Evolutionary conservation across 2,113 vertebrate species (phyloP).

Genomic region (Dasypus novemcinctus): DNA sequence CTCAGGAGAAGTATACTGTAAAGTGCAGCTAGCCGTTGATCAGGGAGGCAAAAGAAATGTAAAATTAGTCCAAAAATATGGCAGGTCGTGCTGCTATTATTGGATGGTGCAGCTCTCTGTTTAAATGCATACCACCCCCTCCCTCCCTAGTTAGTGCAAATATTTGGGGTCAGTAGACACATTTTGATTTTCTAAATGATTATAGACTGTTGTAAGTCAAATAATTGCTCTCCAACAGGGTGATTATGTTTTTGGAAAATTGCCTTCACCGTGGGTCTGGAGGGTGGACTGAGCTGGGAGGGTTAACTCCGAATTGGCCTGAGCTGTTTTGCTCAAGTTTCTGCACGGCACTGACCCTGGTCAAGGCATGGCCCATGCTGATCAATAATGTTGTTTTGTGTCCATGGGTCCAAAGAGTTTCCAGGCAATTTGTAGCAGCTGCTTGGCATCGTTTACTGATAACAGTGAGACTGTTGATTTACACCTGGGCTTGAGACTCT

Average conservation of each 20-base stretch:
- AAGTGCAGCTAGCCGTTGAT: neutral
- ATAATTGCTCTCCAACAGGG: too few species aligned
- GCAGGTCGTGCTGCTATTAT: neutral
- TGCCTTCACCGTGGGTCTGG: too few species aligned
- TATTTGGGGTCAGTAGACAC: neutral
- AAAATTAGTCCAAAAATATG: neutral
- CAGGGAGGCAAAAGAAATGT: neutral
- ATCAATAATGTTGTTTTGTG: neutral
- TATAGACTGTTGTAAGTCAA: too few species aligned
- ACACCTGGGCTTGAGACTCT: neutral
- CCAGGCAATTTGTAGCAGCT: neutral
- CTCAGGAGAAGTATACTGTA: neutral
- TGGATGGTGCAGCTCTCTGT: neutral
- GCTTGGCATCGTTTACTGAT: neutral
- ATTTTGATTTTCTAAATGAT: neutral
- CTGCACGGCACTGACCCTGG: neutral
- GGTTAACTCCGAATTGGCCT: neutral
- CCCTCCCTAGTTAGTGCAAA: neutral
- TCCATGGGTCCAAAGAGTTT: neutral
- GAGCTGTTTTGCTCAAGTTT: neutral
- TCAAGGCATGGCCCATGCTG: neutral
- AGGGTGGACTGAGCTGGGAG: neutral
- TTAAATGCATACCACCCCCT: neutral
- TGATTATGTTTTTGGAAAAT: too few species aligned
- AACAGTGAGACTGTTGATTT: neutral